Evolutionary conservation across 2,888 invertebrate species (phyloP), one percentile per base, ranked within the genome.

Genomic region (Caenorhabditis sp.): DNA sequence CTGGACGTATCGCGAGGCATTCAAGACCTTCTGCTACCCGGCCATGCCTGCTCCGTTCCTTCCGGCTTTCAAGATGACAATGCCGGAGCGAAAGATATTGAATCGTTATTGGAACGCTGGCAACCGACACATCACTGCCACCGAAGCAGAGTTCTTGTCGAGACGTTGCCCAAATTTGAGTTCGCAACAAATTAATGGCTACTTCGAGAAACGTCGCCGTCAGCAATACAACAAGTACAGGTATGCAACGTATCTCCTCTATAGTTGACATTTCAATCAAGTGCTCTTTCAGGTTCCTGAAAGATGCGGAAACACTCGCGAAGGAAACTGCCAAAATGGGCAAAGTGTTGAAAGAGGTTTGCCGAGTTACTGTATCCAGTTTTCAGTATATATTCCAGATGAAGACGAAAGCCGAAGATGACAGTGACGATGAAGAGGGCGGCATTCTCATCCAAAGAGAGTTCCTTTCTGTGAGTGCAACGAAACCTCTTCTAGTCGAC

Each of bases 1-100:
- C 55, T 76, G 76, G 76, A 67, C 76, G 1, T 76, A 76, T 28
- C 60, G 76, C 2, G 76, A 76, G 28, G 76, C 76, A 1, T 67
- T 76, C 60, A 67, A 67, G n/a, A 20, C 24, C 1, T 76, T 53
- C 20, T 76, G 68, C 55, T 76, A 76, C n/a, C 67, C 51, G 8
- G 28, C 26, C n/a, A 76, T 76, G 76, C 60, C 67, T 9, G 28
- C 67, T 8, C 76, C 76, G 20, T 32, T 67, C 9, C 76, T 67
- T 15, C n/a, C 37, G 1, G 9, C 20, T 1, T 68, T 67, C 32
- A 47, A 67, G 24, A 3, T 76, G n/a, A 53, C 67, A 32, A 67
- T 76, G 47, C n/a, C 4, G 2, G 65, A 74, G 15, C 35, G 51
- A 9, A 24, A 50, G 3, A 37, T 76, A 2, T 61, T 76, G 1